Base-by-base conservation (phyloP, 2,888 invertebrate genomes). In the Pseudolycoriella hygida region DNA sequence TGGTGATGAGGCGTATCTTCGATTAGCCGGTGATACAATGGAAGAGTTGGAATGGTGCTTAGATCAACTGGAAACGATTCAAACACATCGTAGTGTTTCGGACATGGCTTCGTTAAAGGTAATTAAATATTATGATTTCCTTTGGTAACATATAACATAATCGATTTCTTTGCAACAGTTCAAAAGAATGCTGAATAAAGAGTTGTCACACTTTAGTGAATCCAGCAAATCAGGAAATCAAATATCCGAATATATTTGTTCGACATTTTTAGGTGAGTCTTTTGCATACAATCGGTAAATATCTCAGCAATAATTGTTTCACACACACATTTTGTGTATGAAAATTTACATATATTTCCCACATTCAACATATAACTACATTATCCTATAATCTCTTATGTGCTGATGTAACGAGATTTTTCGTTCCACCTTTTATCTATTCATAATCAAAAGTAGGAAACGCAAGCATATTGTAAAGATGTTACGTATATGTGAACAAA, bases 51-150 rank as follows among this genome's bases (percentile, higher is more conserved):
- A 98, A 71, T 98, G 98, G 98, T 98, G 98, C 66, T 74, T 98
- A 70, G 97, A 98, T 72, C 97, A 98, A 72, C 72, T 98, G 68
- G 97, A 98, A 73, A 96, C 94, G 54, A 96, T 98, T 66, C 97
- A 98, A 74, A 96, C 96, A 50, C 96, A 98, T 70, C 83, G 96
- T 62, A 96, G 94, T 58, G 98, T 98, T 57, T 94, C 93, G 52
- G 97, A 98, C 67, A 96, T 98, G 96, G 98, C 98, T 60, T 94
- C 96, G 55, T 82, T 90, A 61, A 98, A 98, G 87, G 98, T 97
- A 71, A 68, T n/a, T n/a, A n/a, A n/a, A n/a, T n/a, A n/a, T n/a
- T n/a, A n/a, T n/a, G 67, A 15, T 20, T 25, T 25, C 4, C 6
- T 25, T 32, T 31, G 25, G 11, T 5, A 31, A n/a, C 31, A 15